Evolutionary conservation across 2,888 invertebrate species (phyloP).

Genomic region (Eristalis intricaria): DNA sequence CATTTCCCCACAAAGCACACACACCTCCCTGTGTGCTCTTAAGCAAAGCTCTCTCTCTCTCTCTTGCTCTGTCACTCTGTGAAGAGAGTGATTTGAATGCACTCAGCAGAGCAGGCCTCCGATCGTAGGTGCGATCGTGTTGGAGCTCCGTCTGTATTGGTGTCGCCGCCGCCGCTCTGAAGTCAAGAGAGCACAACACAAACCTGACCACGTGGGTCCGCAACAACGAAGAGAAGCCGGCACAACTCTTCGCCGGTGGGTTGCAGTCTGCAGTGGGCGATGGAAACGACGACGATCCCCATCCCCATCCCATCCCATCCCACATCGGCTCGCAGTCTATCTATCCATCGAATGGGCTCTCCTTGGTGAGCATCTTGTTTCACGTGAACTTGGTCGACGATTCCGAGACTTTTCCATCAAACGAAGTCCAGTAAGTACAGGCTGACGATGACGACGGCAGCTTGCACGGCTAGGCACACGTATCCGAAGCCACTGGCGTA

Average conservation of each 20-base stretch:
- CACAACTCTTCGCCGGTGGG: constrained; percentile 1
- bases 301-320: neutral
- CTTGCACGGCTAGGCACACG: constrained; percentile 19
- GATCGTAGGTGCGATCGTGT: neutral
- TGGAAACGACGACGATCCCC: neutral
- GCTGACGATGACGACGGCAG: neutral
- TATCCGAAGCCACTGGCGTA: neutral
- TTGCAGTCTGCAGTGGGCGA: constrained; percentile 10
- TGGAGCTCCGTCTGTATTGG: neutral
- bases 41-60: constrained; percentile 8
- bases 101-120: neutral
- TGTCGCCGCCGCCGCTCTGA: neutral
- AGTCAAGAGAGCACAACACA: constrained; percentile 20
- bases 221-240: constrained; percentile 9
- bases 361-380: neutral
- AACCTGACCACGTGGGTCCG: constrained; percentile 48
- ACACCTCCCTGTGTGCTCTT: constrained; percentile 63
- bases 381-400: constrained; percentile 17
- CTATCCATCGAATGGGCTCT: neutral
- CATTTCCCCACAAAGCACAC: constrained; percentile 52
- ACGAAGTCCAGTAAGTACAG: neutral
- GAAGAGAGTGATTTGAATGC: neutral
- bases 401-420: neutral
- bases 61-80: neutral
- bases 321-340: neutral